Conservation (phyloP, 2,113 vertebrate species). For the Percopsis transmontana region DNA sequence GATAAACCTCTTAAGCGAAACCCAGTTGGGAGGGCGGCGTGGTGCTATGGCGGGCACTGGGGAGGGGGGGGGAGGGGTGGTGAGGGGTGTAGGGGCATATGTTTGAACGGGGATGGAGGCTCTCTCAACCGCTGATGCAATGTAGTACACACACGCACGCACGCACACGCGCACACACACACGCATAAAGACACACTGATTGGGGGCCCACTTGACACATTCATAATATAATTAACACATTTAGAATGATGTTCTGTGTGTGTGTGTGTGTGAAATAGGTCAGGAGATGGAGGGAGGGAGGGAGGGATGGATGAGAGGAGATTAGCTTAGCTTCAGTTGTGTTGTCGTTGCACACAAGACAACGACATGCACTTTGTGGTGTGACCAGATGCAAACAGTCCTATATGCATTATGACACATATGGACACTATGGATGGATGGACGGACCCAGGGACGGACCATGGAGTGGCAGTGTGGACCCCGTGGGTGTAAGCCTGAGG, state of each 20-base stretch:
- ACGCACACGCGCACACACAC: slow-evolving; percentile 9
- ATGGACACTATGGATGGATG: too few relatives aligned
- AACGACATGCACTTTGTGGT: neutral
- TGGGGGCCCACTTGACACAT: slow-evolving; percentile 3
- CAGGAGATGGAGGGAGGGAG: neutral
- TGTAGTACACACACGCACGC: slow-evolving; percentile 42
- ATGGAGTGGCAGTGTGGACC: too few relatives aligned
- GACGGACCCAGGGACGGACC: too few relatives aligned
- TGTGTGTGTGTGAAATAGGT: neutral
- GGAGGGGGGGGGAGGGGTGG: slow-evolving; percentile 59
- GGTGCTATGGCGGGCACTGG: slow-evolving; percentile 74
- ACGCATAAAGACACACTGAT: slow-evolving; percentile 33
- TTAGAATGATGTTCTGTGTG: slow-evolving; percentile 5
- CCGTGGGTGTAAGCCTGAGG: too few relatives aligned
- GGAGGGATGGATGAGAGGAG: neutral
- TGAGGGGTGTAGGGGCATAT: slow-evolving; percentile 41
- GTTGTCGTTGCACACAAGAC: neutral
- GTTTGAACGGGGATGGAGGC: slow-evolving; percentile 68
- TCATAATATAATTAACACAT: neutral
- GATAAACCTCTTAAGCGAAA: slow-evolving; percentile 84
- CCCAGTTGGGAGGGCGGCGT: slow-evolving; percentile 79
- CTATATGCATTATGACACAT: too few relatives aligned
- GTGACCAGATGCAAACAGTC: too few relatives aligned
- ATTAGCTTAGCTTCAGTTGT: neutral
- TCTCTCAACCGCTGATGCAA: slow-evolving; percentile 36